Evolutionary conservation across 2,113 vertebrate genomes (phyloP), one percentile per base, ranked within the genome.

Genomic region (Megalops atlanticus): DNA sequence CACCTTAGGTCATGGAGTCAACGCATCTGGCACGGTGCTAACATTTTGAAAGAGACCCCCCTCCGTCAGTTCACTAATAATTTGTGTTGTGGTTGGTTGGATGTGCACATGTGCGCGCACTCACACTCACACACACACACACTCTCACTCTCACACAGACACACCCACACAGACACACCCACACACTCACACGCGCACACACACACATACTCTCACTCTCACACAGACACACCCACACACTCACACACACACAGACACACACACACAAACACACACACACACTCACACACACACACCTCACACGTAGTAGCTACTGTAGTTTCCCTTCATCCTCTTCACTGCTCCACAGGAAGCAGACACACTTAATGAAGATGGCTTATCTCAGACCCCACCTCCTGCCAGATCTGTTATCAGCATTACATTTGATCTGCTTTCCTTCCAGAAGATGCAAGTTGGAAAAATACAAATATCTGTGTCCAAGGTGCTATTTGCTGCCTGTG

Each of bases 171-270:
- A 78, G 12, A 15, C 54, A 58, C 77, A 78, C 76, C 36, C 47
- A 77, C 49, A 64, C 33, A 78, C 36, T 64, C 33, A 68, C 36
- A 78, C 24, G 27, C 39, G 45, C 21, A 33, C 68, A 79, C 33
- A 82, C 78, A n/a, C n/a, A n/a, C n/a, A n/a, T n/a, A n/a, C n/a
- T n/a, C n/a, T 6, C 52, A 33, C 24, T n/a, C n/a, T 79, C 77
- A 76, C 84, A 84, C 79, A 84, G 36, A 41, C 38, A 43, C 14
- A 47, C 14, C 4, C 1, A 24, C 31, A 27, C 74, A 41, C 38
- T 27, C 14, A 47, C 14, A 2, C 1, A 24, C 31, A 27, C 74
- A 75, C 39, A 27, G 27, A 16, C 15, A 6, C n/a, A 18, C 21
- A 49, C 45, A 8, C 12, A 69, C n/a, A 64, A 3, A 72, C 38